phyloP scores from a whole-genome alignment of 1,140 invertebrate species.

The Olivierus martensii region DNA sequence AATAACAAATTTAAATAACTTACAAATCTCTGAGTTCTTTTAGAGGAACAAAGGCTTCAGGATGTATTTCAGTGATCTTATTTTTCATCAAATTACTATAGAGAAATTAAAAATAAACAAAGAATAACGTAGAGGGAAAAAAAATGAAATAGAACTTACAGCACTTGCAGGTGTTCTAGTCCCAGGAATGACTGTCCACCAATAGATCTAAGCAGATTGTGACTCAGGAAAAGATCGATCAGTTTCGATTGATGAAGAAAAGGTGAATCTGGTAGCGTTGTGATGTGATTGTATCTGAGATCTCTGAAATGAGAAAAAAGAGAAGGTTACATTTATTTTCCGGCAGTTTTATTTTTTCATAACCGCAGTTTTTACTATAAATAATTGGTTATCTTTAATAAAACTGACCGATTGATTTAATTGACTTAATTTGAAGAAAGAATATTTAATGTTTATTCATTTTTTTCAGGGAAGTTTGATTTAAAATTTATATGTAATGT shows the following conservation, averaged over 20 bases:
- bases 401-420: too few relatives aligned
- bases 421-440: too few relatives aligned
- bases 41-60: conserved; percentile 65
- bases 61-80: conserved; percentile 65
- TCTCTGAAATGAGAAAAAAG: conserved; percentile 53
- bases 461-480: too few relatives aligned
- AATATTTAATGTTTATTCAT: too few relatives aligned
- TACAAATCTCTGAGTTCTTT: conserved; percentile 73
- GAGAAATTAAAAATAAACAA: conserved; percentile 2
- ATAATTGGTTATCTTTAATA: too few relatives aligned
- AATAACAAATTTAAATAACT: conserved; percentile 36
- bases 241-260: conserved; percentile 56
- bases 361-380: too few relatives aligned
- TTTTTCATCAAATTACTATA: conserved; percentile 68
- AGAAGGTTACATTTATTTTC: too few relatives aligned
- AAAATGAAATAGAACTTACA: conserved; percentile 49
- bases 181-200: conserved; percentile 64
- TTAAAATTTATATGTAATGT: too few relatives aligned
- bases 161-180: conserved; percentile 57
- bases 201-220: conserved; percentile 62
- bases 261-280: conserved; percentile 46
- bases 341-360: too few relatives aligned
- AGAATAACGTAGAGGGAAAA: neutral
- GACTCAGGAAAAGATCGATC: conserved; percentile 67
- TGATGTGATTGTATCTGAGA: conserved; percentile 69